Conservation (phyloP, 2,113 vertebrate species). For the Misgurnus mizolepis region DNA sequence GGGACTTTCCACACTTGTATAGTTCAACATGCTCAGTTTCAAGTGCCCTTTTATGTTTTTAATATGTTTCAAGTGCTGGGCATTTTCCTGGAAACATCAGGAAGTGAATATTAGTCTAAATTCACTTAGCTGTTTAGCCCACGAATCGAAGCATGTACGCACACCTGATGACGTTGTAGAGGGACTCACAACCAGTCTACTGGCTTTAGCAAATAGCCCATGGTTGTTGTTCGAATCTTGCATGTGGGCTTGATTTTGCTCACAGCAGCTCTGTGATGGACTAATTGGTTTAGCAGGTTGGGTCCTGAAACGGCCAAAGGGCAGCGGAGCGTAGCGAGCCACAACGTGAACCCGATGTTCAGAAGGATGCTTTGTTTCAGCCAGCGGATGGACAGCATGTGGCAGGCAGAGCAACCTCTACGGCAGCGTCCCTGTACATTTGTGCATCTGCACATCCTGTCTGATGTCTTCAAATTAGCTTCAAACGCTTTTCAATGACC, state of each 20-base stretch:
- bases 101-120: conserved; percentile 45
- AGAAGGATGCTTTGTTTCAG: conserved; percentile 51
- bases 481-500: background rate
- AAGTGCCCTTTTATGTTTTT: conserved; percentile 44
- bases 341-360: conserved; percentile 59
- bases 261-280: conserved; percentile 52
- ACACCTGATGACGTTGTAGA: background rate
- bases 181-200: background rate
- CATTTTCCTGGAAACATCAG: conserved; percentile 38
- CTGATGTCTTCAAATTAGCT: background rate
- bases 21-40: conserved; percentile 8
- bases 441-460: conserved; percentile 4
- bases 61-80: conserved; percentile 36
- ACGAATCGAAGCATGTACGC: conserved; percentile 8
- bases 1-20: background rate
- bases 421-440: conserved; percentile 20
- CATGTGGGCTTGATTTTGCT: conserved; percentile 55
- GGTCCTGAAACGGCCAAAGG: conserved; percentile 56
- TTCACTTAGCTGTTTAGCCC: conserved; percentile 42
- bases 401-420: conserved; percentile 46
- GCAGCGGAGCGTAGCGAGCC: conserved; percentile 56
- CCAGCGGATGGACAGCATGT: conserved; percentile 53
- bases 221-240: conserved; percentile 39
- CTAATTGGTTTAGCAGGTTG: conserved; percentile 65
- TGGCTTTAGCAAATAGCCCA: conserved; percentile 51